These are phyloP conservation scores for Onthophagus sagittarius DNA, from an alignment of 2,888 invertebrate genomes.

Conservation along the genomic window DNA sequence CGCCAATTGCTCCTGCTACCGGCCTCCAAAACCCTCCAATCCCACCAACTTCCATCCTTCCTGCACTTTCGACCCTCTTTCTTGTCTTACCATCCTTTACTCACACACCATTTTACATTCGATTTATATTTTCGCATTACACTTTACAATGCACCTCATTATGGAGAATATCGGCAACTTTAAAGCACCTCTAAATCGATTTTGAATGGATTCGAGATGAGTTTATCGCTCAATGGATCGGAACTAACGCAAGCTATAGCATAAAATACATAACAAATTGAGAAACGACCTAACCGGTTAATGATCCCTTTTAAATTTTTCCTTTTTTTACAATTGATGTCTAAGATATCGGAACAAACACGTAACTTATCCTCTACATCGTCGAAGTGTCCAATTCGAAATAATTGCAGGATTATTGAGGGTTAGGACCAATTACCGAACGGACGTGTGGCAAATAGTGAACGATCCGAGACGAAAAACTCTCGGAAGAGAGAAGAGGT, in stretches of 20 bases:
- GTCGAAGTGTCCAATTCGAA: neutral
- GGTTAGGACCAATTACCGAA: neutral
- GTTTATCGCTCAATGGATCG: neutral
- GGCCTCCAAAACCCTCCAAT: neutral
- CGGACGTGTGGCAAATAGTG: constrained; percentile 1
- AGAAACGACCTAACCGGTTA: too few species aligned
- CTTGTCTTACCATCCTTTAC: constrained; percentile 35
- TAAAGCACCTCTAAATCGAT: neutral
- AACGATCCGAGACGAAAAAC: constrained; percentile 24
- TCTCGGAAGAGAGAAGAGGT: constrained; percentile 31
- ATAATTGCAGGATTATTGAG: constrained; percentile 5
- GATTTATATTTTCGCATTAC: neutral
- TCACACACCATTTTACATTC: constrained; percentile 34
- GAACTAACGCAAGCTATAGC: too few species aligned
- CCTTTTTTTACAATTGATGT: too few species aligned
- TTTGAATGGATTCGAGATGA: neutral
- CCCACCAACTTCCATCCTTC: neutral
- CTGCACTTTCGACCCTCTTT: constrained; percentile 24
- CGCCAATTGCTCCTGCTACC: constrained; percentile 32
- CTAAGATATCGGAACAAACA: neutral
- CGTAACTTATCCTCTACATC: neutral
- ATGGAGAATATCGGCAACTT: neutral
- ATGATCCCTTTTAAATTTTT: too few species aligned
- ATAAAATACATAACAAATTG: too few species aligned
- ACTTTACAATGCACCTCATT: neutral